Conservation (phyloP, 2,797 vertebrate genomes). For the Leptoclinus maculatus region DNA sequence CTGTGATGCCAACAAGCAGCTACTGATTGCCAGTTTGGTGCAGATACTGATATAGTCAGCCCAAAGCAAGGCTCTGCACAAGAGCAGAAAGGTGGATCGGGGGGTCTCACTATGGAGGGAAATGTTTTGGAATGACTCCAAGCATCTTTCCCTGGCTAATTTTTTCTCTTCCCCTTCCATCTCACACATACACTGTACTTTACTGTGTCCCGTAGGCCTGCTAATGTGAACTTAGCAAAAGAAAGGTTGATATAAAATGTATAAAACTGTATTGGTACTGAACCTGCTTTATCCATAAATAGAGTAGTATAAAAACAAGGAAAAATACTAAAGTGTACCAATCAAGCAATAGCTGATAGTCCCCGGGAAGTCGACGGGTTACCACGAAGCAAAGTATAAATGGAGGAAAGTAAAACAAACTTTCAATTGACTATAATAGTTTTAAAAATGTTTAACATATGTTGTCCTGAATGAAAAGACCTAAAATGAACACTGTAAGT, state of each 20-base stretch:
- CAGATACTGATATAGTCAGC: constrained; percentile 58
- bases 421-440: no score
- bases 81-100: constrained; percentile 32
- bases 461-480: no score
- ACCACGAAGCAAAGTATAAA: not conserved
- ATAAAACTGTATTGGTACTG: not conserved
- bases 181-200: not conserved
- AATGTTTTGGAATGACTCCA: not conserved
- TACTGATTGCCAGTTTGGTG: constrained; percentile 67
- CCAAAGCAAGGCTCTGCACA: constrained; percentile 40
- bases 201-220: not conserved
- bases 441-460: no score
- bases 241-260: not conserved
- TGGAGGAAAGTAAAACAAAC: not conserved
- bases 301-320: not conserved
- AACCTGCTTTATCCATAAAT: not conserved
- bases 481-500: not conserved
- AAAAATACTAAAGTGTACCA: not conserved
- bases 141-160: not conserved
- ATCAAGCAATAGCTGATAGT: not conserved
- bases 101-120: constrained; percentile 6
- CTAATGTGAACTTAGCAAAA: not conserved
- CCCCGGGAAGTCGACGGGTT: not conserved
- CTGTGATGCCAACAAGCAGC: constrained; percentile 68
- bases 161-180: not conserved